phyloP scores from a whole-genome alignment of 2,113 vertebrate species.

The Trogon melanurus region DNA sequence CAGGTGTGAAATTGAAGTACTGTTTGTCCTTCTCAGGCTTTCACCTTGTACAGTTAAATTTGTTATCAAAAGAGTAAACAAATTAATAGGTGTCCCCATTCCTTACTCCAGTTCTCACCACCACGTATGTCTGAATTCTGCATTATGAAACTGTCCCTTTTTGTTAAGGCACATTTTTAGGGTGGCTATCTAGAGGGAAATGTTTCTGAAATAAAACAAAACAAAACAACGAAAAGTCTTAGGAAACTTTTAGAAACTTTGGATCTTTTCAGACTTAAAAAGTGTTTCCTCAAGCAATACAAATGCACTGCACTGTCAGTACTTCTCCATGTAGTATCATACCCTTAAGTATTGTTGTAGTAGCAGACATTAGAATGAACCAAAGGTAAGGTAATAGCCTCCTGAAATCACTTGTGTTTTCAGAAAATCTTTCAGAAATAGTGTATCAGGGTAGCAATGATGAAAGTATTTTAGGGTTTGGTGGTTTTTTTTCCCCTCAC shows the following conservation, averaged over 20 bases:
- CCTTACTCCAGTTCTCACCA: background rate
- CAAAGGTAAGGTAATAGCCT: background rate
- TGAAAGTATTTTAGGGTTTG: background rate
- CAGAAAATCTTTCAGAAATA: background rate
- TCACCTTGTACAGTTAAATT: background rate
- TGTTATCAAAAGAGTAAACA: background rate
- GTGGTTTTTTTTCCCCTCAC: background rate
- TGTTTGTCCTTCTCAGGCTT: background rate
- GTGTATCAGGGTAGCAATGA: background rate
- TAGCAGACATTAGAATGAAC: background rate
- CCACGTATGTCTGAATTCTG: background rate
- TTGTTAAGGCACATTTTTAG: background rate
- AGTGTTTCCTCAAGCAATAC: background rate
- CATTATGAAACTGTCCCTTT: background rate
- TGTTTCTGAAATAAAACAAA: background rate
- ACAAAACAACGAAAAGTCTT: background rate
- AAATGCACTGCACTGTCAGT: background rate
- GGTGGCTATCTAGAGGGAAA: background rate
- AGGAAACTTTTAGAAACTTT: background rate
- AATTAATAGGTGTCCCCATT: background rate
- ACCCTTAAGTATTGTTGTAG: fast-evolving
- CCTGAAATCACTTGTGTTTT: background rate
- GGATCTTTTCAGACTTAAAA: background rate
- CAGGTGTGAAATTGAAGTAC: background rate
- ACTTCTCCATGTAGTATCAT: background rate